Base-by-base conservation (phyloP, 2,888 invertebrate genomes). In the Rugalucina vietnamica region DNA sequence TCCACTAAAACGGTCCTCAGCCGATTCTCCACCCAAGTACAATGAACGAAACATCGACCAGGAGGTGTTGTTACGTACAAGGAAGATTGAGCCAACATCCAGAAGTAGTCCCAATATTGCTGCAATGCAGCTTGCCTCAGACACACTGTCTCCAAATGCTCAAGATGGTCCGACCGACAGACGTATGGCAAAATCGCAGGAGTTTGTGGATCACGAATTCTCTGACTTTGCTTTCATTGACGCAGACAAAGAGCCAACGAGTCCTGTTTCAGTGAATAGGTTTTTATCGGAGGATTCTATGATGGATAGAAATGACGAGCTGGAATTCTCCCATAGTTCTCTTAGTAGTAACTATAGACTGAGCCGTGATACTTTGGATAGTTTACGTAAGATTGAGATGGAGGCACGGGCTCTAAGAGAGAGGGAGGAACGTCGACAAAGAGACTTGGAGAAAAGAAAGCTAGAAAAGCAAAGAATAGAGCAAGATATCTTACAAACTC, bases 21-120 rank as follows among this genome's bases (percentile, higher is more conserved):
- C 86, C 0, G 86, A 87, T 43, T 71, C 85, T 2, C 82, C 85
- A 0, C 73, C 79, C 21, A 79, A 82, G n/a, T 93, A 89, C 81
- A 91, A 91, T 36, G 94, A 94, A 82, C 85, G 93, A 18, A 93
- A 93, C 81, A 93, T 94, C 18, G 94, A 94, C 79, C 88, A 91
- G 24, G 93, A 93, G 78, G 90, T 94, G 18, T 89, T 91, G 72
- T 77, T 90, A 21, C 86, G 92, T 18, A 82, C 85, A 36, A 76
- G 82, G 70, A 88, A 86, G 54, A 89, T 89, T 74, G 90, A 90
- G 10, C 76, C 81, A 0, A 90, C 89, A 5, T 89, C 88, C 14
- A 78, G 86, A 34, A 90, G 90, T 49, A 90, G 90, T 85, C 90
- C 90, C 0, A 89, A 90, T 50, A 73, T 90, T 5, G 76, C 85